Base-by-base conservation (phyloP, 2,797 vertebrate genomes). In the Naso thynnoides region DNA sequence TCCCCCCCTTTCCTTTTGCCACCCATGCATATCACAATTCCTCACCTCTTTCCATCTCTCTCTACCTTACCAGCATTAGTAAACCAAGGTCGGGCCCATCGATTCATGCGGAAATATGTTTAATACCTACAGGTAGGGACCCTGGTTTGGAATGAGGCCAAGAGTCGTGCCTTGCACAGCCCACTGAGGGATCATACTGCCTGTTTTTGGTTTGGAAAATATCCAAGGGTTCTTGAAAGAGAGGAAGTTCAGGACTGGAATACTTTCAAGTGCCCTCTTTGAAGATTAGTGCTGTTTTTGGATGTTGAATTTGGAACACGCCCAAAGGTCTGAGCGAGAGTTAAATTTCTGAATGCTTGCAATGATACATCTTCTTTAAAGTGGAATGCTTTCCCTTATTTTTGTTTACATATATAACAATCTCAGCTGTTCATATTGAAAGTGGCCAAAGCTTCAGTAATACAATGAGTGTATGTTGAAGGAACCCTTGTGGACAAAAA, bases 141-240 rank as follows among this genome's bases (percentile, higher is more conserved):
- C 57, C 31, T 45, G 70, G 33, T 80, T 87, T 92, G 90, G 89
- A 92, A 70, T 2, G 8, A 60, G 71, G 85, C 89, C 89, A 81
- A 73, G 78, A 91, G 70, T 77, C 45, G 29, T 76, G 84, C 73
- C 72, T 87, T 26, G 53, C 60, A 47, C 49, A 41, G 71, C 44
- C 71, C n/a, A 3, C 86, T 80, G 76, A 83, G 84, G 76, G 64
- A 88, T 86, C 70, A 63, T 7, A 8, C 76, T 62, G 64, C 82
- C 79, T 86, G 82, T 84, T 90, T 81, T 49, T 55, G 61, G 67
- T 44, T 87, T 91, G 89, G 88, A 89, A 78, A 26, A 54, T n/a
- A 52, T 89, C 90, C 89, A 92, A 73, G 66, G 77, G 77, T 71
- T 81, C 81, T 85, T 70, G 72, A 74, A 68, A 88, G 55, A 65